A percentile compares a stretch with the other conserved stretches of the same genome.
Conservation (phyloP, 2,113 vertebrate species). For the Oryzias celebensis region DNA sequence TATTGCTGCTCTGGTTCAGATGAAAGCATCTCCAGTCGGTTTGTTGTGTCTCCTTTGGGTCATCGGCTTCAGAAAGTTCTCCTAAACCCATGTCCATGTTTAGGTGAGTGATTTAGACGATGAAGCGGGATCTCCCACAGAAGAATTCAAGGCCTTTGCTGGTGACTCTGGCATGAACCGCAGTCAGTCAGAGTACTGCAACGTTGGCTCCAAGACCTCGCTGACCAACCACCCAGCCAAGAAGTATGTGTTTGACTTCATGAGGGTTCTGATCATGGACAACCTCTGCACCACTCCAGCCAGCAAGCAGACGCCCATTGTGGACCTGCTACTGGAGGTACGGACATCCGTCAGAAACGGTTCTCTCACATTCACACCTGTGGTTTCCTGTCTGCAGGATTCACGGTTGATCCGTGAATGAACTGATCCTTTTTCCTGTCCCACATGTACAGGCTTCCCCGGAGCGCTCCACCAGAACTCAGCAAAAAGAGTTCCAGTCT, state of each 20-base stretch:
- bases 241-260: constrained; percentile 98
- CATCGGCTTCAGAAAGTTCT: not conserved
- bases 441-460: constrained; percentile 85
- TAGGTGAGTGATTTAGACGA: constrained; percentile 96
- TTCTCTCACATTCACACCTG: too few species aligned
- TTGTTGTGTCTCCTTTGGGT: too few species aligned
- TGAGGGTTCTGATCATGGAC: constrained; percentile 97
- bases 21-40: too few species aligned
- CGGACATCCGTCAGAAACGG: too few species aligned
- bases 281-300: constrained; percentile 94
- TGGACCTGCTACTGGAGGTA: constrained; percentile 96
- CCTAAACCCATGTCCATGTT: not conserved
- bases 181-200: constrained; percentile 97
- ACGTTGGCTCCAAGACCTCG: constrained; percentile 95
- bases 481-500: constrained; percentile 99
- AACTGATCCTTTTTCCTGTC: not conserved
- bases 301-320: constrained; percentile 93
- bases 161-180: constrained; percentile 97
- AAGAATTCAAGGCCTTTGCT: constrained; percentile 94
- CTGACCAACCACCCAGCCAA: constrained; percentile 97
- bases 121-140: constrained; percentile 91
- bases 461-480: constrained; percentile 94
- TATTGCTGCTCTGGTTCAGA: not conserved
- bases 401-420: too few species aligned
- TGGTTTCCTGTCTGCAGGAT: not conserved